Evolutionary conservation across 1,140 invertebrate genomes (phyloP).

Genomic region (Temnothorax longispinosus): DNA sequence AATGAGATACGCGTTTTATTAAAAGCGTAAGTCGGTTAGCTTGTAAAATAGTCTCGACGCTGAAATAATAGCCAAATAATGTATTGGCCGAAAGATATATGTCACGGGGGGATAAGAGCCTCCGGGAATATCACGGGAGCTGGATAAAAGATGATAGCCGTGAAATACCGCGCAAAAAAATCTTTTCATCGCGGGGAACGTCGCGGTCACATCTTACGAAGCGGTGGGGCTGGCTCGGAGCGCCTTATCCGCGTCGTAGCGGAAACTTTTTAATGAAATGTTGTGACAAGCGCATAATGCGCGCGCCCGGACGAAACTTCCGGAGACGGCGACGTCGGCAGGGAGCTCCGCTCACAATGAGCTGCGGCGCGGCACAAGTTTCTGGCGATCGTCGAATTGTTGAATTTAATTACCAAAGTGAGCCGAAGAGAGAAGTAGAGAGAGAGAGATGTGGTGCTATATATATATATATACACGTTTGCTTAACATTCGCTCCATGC

Average conservation of each 20-base stretch:
- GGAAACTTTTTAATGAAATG: constrained; percentile 76
- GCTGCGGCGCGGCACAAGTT: constrained; percentile 23
- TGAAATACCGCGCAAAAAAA: constrained; percentile 52
- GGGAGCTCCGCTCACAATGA: constrained; percentile 39
- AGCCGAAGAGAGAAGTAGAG: neutral
- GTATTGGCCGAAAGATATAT: neutral
- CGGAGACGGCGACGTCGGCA: constrained; percentile 13
- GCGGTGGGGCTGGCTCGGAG: neutral
- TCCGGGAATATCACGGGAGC: neutral
- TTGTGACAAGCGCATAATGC: constrained; percentile 77
- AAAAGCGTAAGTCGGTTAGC: neutral
- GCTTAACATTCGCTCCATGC: neutral
- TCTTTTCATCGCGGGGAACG: constrained; percentile 39
- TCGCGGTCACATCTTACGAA: constrained; percentile 42
- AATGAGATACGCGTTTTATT: neutral
- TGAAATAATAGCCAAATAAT: constrained; percentile 28
- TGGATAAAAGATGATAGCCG: constrained; percentile 28
- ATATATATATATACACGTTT: neutral
- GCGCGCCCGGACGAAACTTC: constrained; percentile 64
- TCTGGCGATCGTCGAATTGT: constrained; percentile 66
- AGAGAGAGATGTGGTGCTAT: neutral
- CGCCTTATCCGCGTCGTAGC: constrained; percentile 36
- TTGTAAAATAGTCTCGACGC: neutral
- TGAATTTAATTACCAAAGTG: constrained; percentile 74
- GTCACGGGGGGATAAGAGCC: constrained; percentile 7